Conservation (phyloP, 2,888 invertebrate genomes). For the Ophioninae sp. region DNA sequence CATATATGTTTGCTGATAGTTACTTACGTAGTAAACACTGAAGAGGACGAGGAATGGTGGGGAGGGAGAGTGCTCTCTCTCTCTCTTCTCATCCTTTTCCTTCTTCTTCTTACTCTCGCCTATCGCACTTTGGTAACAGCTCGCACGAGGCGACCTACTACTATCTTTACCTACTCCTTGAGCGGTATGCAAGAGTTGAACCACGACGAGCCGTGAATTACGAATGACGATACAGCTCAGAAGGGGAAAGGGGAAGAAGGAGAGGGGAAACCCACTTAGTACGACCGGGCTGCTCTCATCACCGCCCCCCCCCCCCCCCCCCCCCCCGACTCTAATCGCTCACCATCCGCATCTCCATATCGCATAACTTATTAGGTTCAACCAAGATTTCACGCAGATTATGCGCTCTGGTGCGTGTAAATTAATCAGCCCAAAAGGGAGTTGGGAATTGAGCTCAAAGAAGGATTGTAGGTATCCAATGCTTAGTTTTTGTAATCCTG, state of each 20-base stretch:
- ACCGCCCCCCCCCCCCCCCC: slow-evolving; percentile 33
- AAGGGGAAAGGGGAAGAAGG: slow-evolving; percentile 17
- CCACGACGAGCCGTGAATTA: slow-evolving; percentile 73
- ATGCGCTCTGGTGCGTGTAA: slow-evolving; percentile 36
- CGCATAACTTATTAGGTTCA: slow-evolving; percentile 56
- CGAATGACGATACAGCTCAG: slow-evolving; percentile 73
- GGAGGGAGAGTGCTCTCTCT: slow-evolving; percentile 1
- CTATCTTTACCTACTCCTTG: slow-evolving; percentile 60
- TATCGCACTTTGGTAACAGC: slow-evolving; percentile 54
- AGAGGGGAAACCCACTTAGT: slow-evolving; percentile 56
- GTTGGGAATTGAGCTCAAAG: slow-evolving; percentile 13
- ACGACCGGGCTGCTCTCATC: slow-evolving; percentile 56
- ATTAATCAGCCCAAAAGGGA: slow-evolving; percentile 33
- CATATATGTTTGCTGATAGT: slow-evolving; percentile 4
- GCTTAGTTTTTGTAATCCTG: not conserved
- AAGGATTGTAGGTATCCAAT: slow-evolving; percentile 6
- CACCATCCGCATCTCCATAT: slow-evolving; percentile 60
- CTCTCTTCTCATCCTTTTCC: slow-evolving; percentile 35
- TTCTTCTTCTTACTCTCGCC: slow-evolving; percentile 36
- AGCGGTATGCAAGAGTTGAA: slow-evolving; percentile 58
- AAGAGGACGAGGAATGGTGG: slow-evolving; percentile 7
- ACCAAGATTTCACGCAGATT: slow-evolving; percentile 56
- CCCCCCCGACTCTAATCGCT: slow-evolving; percentile 51
- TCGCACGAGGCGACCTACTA: slow-evolving; percentile 62
- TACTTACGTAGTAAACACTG: slow-evolving; percentile 49